Base-by-base conservation (phyloP, 1,140 invertebrate genomes). In the Drosophila busckii region DNA sequence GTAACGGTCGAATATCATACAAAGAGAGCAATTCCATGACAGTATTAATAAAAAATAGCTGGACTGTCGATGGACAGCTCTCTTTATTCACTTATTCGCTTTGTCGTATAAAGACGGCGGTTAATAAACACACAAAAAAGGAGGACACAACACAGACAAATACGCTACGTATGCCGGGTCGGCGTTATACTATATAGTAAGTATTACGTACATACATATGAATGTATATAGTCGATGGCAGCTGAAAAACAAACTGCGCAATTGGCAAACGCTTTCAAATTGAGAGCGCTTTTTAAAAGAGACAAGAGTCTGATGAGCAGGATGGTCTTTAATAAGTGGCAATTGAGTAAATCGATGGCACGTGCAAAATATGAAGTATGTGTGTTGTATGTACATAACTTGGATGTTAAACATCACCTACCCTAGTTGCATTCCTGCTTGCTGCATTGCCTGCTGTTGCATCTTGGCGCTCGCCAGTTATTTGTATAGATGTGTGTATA, bases 21-120 rank as follows among this genome's bases (percentile, higher is more conserved):
- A 90, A 90, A 91, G 90, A 90, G 89, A 91, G 90, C 90, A 90
- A 90, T 89, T 91, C 90, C 90, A 90, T 90, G 90, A 91, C 90
- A 91, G 90, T 91, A 88, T 88, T 89, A 87, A 80, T n/a, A n/a
- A 87, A 85, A 87, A 68, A n/a, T 44, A 60, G 28, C 88, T 88
- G 87, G 89, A 91, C 90, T 91, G 90, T 91, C 90, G 89, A 91
- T 89, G 90, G 90, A 90, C 90, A 91, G 90, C 90, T 91, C 90
- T 91, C 90, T 91, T 91, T 88, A 89, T 88, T 89, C 88, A 88
- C 87, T 85, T 88, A 88, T 89, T 90, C 84, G 84, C 70, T 66
- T 69, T 58, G n/a, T 35, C 4, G 26, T 26, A 28, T 46, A 22
- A n/a, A n/a, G n/a, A n/a, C 40, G 25, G 19, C n/a, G 58, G 59